Percentiles rank a stretch among this genome's conserved stretches.
Evolutionary conservation across 2,113 vertebrate genomes (phyloP).

Genomic region (Rallus limicola): DNA sequence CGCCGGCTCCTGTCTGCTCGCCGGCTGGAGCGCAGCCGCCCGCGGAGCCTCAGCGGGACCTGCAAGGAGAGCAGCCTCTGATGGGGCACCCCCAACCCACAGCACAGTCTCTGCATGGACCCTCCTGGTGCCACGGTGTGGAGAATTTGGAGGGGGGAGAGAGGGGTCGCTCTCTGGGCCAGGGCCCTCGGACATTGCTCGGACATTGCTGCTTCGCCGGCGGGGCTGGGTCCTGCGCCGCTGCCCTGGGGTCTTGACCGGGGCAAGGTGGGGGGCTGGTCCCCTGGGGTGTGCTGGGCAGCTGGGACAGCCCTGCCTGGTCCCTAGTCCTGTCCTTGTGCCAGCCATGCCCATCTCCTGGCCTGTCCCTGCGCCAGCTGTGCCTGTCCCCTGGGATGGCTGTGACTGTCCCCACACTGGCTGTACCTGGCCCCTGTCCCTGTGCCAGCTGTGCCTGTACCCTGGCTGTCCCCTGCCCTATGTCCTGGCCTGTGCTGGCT

Average conservation of each 20-base stretch:
- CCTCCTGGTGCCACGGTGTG: rapidly evolving
- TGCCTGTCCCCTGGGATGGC: not conserved
- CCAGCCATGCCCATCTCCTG: not conserved
- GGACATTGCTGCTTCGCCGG: not conserved
- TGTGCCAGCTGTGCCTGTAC: not conserved
- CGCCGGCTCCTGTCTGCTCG: constrained; percentile 79
- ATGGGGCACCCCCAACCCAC: not conserved
- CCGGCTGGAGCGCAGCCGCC: constrained; percentile 69
- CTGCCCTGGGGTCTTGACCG: not conserved
- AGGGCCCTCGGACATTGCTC: not conserved
- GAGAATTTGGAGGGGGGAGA: not conserved
- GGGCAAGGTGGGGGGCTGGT: constrained; percentile 20
- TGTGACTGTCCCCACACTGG: not conserved
- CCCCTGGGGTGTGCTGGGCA: not conserved
- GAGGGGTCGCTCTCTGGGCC: not conserved
- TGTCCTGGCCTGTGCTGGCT: not conserved
- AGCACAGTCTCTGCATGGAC: not conserved
- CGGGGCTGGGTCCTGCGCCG: not conserved
- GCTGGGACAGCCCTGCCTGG: not conserved
- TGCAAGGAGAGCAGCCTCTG: constrained; percentile 85
- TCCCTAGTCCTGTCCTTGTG: not conserved
- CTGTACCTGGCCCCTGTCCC: not conserved
- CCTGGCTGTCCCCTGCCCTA: not conserved
- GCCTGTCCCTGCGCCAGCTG: not conserved
- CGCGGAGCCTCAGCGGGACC: constrained; percentile 83